These are phyloP conservation scores for Sebastes vulpes DNA, from an alignment of 2,797 vertebrate genomes.

Conservation along the genomic window DNA sequence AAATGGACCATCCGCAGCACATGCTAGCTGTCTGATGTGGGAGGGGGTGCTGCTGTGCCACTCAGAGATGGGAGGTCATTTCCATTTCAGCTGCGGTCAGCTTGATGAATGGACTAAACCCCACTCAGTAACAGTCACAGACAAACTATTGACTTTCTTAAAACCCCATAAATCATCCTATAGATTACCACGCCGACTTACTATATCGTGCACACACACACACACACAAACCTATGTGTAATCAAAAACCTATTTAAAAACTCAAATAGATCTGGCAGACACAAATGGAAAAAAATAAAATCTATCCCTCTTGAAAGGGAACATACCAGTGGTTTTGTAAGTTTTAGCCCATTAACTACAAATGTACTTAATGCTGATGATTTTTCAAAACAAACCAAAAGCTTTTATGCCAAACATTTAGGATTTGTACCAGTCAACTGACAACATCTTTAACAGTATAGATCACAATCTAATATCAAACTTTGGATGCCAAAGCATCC, in stretches of 20 bases:
- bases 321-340: background rate
- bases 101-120: slow-evolving; percentile 64
- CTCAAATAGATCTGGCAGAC: background rate
- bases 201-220: background rate
- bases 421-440: background rate
- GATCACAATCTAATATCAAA: background rate
- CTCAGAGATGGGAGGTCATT: slow-evolving; percentile 47
- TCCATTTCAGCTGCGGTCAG: slow-evolving; percentile 61
- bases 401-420: background rate
- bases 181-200: slow-evolving; percentile 34
- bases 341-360: background rate
- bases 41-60: background rate
- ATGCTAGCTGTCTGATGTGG: slow-evolving; percentile 30
- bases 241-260: slow-evolving; percentile 1
- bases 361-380: background rate
- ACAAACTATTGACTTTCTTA: slow-evolving; percentile 59
- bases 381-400: background rate
- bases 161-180: slow-evolving; percentile 61
- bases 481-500: background rate
- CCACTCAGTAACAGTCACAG: slow-evolving; percentile 50
- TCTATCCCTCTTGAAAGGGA: background rate
- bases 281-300: background rate
- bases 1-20: slow-evolving; percentile 43
- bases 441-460: background rate
- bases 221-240: background rate